phyloP scores from a whole-genome alignment of 2,888 invertebrate genomes.

The Philereme transversata region DNA sequence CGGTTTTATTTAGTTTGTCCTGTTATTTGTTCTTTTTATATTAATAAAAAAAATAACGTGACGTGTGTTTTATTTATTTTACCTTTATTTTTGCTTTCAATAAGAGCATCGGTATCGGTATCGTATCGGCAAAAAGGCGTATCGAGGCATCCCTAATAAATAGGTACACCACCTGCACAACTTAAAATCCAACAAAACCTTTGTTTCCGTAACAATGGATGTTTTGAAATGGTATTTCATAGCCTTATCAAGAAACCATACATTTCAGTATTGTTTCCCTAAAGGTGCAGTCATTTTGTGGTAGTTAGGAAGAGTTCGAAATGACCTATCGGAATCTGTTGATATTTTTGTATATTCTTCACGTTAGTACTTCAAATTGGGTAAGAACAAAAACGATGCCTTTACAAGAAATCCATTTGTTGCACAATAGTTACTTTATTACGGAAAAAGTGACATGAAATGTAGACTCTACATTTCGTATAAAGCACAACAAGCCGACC shows the following conservation, averaged over 20 bases:
- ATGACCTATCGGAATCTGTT: constrained; percentile 24
- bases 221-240: constrained; percentile 19
- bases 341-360: constrained; percentile 30
- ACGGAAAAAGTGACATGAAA: too few species aligned
- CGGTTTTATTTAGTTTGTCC: too few species aligned
- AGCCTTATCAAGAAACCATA: constrained; percentile 19
- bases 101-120: too few species aligned
- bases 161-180: constrained; percentile 28
- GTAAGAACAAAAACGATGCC: constrained; percentile 20
- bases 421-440: too few species aligned
- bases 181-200: constrained; percentile 15
- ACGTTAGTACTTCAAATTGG: constrained; percentile 36
- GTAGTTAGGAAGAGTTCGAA: constrained; percentile 12
- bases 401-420: too few species aligned
- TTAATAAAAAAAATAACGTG: too few species aligned
- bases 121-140: too few species aligned
- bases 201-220: constrained; percentile 32
- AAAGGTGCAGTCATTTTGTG: constrained; percentile 19
- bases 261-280: constrained; percentile 14
- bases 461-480: too few species aligned
- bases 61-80: too few species aligned
- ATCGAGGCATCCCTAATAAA: not conserved
- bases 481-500: too few species aligned
- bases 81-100: too few species aligned
- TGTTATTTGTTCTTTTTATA: too few species aligned